A percentile compares a stretch with the other conserved stretches of the same genome.
Evolutionary conservation across 2,888 invertebrate species (phyloP).

Genomic region (Dynastes grantii): DNA sequence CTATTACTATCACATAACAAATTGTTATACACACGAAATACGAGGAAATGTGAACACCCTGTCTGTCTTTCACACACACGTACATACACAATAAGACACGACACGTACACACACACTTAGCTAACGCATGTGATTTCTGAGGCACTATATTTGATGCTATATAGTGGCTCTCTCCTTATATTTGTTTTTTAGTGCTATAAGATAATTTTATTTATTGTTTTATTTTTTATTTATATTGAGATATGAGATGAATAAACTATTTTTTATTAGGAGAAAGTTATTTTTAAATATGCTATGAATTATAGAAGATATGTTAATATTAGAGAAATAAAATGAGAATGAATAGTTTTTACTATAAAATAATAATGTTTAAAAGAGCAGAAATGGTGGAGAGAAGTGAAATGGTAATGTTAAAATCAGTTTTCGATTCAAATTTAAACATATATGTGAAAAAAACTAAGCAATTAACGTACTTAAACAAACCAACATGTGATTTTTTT

Average conservation of each 20-base stretch:
- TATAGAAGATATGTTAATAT: slow-evolving; percentile 16
- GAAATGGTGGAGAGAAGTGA: neutral
- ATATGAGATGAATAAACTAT: slow-evolving; percentile 58
- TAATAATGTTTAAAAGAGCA: slow-evolving; percentile 10
- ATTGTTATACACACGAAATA: slow-evolving; percentile 45
- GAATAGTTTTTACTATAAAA: slow-evolving; percentile 36
- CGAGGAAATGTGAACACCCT: neutral
- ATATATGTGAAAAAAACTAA: neutral
- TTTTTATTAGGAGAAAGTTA: slow-evolving; percentile 55
- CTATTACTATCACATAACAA: slow-evolving; percentile 9
- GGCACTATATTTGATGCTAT: slow-evolving; percentile 53
- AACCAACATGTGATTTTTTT: slow-evolving; percentile 24
- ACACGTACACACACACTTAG: slow-evolving; percentile 54
- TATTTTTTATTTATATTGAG: slow-evolving; percentile 56
- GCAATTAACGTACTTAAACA: slow-evolving; percentile 27
- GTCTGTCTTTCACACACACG: neutral
- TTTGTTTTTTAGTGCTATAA: slow-evolving; percentile 59
- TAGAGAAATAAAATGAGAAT: slow-evolving; percentile 40
- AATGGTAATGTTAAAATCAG: neutral
- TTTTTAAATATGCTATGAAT: slow-evolving; percentile 49
- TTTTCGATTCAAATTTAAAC: neutral
- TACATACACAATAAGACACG: slow-evolving; percentile 38
- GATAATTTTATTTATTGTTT: slow-evolving; percentile 60
- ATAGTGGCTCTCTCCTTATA: slow-evolving; percentile 58
- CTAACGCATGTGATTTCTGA: slow-evolving; percentile 63